These are phyloP conservation scores for Cotesia typhae DNA, from an alignment of 1,140 invertebrate species.

Conservation along the genomic window DNA sequence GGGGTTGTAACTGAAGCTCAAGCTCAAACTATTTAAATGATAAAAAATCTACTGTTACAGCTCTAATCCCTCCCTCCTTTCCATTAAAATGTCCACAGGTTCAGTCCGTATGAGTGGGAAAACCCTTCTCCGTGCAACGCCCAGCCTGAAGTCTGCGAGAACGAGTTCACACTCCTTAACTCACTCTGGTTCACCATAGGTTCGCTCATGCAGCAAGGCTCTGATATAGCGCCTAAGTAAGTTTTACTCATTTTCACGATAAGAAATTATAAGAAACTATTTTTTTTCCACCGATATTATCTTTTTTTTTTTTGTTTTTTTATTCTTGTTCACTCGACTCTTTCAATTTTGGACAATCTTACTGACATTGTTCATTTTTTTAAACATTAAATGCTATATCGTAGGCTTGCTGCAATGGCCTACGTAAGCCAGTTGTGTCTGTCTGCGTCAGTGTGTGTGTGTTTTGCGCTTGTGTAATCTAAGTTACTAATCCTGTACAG, in stretches of 20 bases:
- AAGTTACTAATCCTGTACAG: not conserved
- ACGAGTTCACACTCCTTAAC: conserved; percentile 89
- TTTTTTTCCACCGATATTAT: no score
- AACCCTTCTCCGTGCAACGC: conserved; percentile 82
- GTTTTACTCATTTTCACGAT: conserved; percentile 40
- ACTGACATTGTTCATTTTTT: not conserved
- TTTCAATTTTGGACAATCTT: not conserved
- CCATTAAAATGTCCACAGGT: conserved; percentile 70
- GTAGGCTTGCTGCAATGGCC: conserved; percentile 59
- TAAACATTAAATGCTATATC: conserved; percentile 58
- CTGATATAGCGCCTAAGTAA: conserved; percentile 85
- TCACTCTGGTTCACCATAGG: conserved; percentile 90
- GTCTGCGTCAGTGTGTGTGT: conserved; percentile 17
- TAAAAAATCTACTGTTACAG: conserved; percentile 37
- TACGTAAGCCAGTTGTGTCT: conserved; percentile 38
- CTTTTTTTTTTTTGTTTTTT: no score
- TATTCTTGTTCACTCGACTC: no score
- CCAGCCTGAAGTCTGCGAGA: conserved; percentile 81
- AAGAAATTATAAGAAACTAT: conserved; percentile 4
- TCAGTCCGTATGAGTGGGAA: conserved; percentile 92
- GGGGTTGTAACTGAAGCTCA: no score
- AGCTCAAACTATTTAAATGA: conserved; percentile 5
- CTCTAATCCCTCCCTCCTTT: conserved; percentile 55
- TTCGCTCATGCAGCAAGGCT: conserved; percentile 91
- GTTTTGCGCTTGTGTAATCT: conserved; percentile 1